phyloP scores from a whole-genome alignment of 2,888 invertebrate genomes.

The Diogma glabrata region DNA sequence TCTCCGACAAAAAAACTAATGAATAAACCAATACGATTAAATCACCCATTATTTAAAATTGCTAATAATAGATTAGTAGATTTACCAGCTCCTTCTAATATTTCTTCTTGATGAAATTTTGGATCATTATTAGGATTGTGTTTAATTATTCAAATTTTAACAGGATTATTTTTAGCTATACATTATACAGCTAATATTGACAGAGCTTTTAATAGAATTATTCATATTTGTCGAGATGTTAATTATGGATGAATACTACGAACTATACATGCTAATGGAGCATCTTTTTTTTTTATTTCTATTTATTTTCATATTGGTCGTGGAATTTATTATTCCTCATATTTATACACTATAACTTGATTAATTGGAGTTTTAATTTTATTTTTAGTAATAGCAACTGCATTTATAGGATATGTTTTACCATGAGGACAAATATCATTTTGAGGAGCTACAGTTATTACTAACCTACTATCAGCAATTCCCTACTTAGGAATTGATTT shows the following conservation, averaged over 20 bases:
- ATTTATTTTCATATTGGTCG: neutral
- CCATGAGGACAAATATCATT: slow-evolving; percentile 69
- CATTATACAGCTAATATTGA: slow-evolving; percentile 53
- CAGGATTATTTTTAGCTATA: slow-evolving; percentile 57
- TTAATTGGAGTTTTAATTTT: slow-evolving; percentile 48
- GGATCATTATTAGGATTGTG: slow-evolving; percentile 52
- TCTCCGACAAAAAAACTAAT: slow-evolving; percentile 40
- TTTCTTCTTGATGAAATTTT: slow-evolving; percentile 56
- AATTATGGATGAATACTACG: slow-evolving; percentile 58
- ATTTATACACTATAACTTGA: slow-evolving; percentile 44
- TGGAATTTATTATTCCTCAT: slow-evolving; percentile 36
- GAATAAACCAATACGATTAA: slow-evolving; percentile 39
- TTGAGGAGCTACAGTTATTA: slow-evolving; percentile 71
- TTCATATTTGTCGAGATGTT: slow-evolving; percentile 58
- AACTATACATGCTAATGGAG: slow-evolving; percentile 56
- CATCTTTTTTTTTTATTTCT: too few relatives aligned
- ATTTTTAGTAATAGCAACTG: slow-evolving; percentile 51
- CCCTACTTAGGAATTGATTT: slow-evolving; percentile 59
- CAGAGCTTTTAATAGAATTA: slow-evolving; percentile 52
- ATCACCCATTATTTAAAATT: slow-evolving; percentile 43
- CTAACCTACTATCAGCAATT: slow-evolving; percentile 56
- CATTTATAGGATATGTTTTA: slow-evolving; percentile 61
- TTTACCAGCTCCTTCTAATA: slow-evolving; percentile 48
- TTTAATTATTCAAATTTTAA: slow-evolving; percentile 52
- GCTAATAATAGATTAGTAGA: slow-evolving; percentile 46